A percentile compares a stretch with the other conserved stretches of the same genome.
Evolutionary conservation across 1,140 invertebrate species (phyloP).

Genomic region (Bombus turneri): DNA sequence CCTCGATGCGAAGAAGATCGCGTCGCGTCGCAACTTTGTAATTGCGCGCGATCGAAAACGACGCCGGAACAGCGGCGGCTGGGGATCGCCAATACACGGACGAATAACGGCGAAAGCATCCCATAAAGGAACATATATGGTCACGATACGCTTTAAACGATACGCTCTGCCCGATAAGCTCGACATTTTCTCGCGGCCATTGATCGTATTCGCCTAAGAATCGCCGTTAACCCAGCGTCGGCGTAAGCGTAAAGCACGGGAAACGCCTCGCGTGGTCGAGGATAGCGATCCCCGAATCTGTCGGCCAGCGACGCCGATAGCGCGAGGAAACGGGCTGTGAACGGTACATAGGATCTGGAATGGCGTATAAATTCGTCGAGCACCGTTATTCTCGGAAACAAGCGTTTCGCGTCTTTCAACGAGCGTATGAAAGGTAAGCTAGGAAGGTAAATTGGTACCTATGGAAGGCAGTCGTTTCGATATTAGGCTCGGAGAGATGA

Average conservation of each 20-base stretch:
- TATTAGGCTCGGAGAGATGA: slow-evolving; percentile 24
- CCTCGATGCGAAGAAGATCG: not conserved
- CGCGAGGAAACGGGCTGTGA: not conserved
- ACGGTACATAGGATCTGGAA: not conserved
- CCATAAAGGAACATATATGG: slow-evolving; percentile 56
- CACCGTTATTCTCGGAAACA: not conserved
- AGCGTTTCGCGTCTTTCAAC: not conserved
- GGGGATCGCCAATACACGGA: not conserved
- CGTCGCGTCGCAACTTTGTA: not conserved
- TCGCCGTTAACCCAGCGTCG: slow-evolving; percentile 37
- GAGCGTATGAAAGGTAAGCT: not conserved
- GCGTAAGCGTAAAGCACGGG: not conserved
- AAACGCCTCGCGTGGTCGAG: not conserved
- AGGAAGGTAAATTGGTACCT: not conserved
- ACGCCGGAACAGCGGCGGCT: not conserved
- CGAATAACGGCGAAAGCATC: slow-evolving; percentile 10
- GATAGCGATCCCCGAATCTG: not conserved
- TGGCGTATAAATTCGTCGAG: not conserved
- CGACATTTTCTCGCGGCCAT: slow-evolving; percentile 25
- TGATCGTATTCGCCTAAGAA: slow-evolving; percentile 44
- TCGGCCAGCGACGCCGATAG: not conserved
- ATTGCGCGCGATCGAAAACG: not conserved
- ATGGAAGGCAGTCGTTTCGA: not conserved
- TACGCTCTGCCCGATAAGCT: slow-evolving; percentile 22
- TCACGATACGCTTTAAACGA: slow-evolving; percentile 58